Evolutionary conservation across 2,113 vertebrate genomes (phyloP).

Genomic region (Corythaeola cristata): DNA sequence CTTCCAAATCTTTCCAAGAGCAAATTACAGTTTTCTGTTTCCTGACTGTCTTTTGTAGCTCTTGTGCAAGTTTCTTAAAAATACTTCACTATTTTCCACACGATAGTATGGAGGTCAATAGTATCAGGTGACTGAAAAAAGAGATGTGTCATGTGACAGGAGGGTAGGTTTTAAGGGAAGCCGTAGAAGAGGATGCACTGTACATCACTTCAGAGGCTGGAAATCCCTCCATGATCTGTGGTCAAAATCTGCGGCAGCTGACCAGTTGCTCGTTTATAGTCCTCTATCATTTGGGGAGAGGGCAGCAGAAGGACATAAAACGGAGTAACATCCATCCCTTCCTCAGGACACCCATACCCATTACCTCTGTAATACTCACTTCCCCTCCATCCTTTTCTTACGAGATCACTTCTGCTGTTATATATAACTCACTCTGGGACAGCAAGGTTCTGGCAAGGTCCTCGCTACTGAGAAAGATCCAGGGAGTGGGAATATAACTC

Average conservation of each 20-base stretch:
- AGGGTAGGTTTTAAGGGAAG: background rate
- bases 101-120: background rate
- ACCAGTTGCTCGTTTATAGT: background rate
- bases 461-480: background rate
- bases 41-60: background rate
- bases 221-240: rapidly evolving
- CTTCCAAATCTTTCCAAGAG: background rate
- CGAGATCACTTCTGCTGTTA: background rate
- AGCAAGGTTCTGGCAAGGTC: background rate
- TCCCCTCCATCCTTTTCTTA: background rate
- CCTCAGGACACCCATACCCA: rapidly evolving
- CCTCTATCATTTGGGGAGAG: background rate
- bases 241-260: background rate
- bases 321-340: background rate
- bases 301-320: background rate
- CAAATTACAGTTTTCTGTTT: slow-evolving; percentile 27
- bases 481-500: background rate
- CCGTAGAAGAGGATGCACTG: background rate
- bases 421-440: background rate
- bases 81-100: background rate
- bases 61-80: background rate
- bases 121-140: background rate
- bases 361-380: background rate
- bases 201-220: background rate
- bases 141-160: background rate